Conservation (phyloP, 2,797 vertebrate species). For the Harpagifer antarcticus region DNA sequence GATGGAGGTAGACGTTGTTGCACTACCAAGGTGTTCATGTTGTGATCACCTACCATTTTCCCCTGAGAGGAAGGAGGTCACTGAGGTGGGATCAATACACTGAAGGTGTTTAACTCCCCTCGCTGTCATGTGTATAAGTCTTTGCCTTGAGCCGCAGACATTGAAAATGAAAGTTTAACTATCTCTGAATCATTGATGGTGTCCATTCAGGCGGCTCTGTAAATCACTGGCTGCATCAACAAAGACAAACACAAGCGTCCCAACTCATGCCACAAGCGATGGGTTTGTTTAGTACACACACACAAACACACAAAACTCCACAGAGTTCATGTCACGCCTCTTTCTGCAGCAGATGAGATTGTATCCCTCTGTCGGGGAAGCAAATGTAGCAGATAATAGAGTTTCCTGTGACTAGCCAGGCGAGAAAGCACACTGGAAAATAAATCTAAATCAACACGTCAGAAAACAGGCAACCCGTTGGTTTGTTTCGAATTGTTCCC, state of each 20-base stretch:
- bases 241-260: background rate
- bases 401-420: constrained; percentile 39
- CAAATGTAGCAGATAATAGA: constrained; percentile 65
- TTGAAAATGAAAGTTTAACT: constrained; percentile 8
- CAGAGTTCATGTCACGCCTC: constrained; percentile 22
- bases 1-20: constrained; percentile 19
- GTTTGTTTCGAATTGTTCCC: constrained; percentile 8
- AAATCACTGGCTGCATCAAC: constrained; percentile 25
- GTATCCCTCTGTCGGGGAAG: constrained; percentile 49
- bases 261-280: constrained; percentile 3
- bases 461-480: background rate
- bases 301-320: background rate
- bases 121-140: background rate
- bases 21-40: background rate
- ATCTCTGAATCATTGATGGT: constrained; percentile 13
- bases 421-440: constrained; percentile 20
- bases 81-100: constrained; percentile 51
- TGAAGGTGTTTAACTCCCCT: background rate
- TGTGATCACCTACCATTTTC: constrained; percentile 16
- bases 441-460: constrained; percentile 40
- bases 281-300: constrained; percentile 3
- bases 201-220: background rate
- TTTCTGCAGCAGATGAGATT: constrained; percentile 47
- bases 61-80: constrained; percentile 46
- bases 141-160: background rate